Base-by-base conservation (phyloP, 1,140 invertebrate genomes). In the Hyles vespertilio region DNA sequence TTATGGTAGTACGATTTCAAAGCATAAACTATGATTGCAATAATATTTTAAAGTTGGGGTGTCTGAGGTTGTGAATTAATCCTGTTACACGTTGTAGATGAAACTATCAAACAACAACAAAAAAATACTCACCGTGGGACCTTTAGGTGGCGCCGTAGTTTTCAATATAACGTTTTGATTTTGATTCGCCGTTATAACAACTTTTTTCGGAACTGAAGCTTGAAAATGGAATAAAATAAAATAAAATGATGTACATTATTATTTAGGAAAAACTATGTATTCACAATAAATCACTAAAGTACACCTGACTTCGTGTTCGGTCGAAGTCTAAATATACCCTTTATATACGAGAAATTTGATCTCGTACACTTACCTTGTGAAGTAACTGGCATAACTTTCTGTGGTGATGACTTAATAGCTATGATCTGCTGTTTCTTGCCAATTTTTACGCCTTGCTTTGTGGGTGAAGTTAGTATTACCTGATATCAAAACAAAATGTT, bases 311-410 rank as follows among this genome's bases (percentile, higher is more conserved):
- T 22, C 2, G 2, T 2, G 2, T 22, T 22, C 22, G 22, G 22
- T 1, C 22, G 1, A 22, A 22, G 22, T 22, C 22, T 22, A 22
- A 22, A 22, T 22, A 22, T 22, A 22, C 22, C 22, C 22, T 22
- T 22, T 22, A 22, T 22, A 22, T 22, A 22, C 22, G 22, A 22
- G 22, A 22, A 22, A 22, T 22, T 22, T 22, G 22, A 22, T 22
- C 22, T 22, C 22, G 22, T 22, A 22, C 22, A 22, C 36, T 40
- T 89, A 90, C 65, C 82, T 88, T 64, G 77, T 74, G 89, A 70
- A 58, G 93, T 92, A 34, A 94, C 93, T 46, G 94, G 93, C 49
- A 94, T 86, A 66, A 95, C 92, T 85, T 94, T 94, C 12, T 93
- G 90, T 3, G 92, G 92, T n/a, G 92, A 91, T 72, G 93, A 92